Evolutionary conservation across 2,797 vertebrate genomes (phyloP).

Genomic region (Helarctos malayanus): DNA sequence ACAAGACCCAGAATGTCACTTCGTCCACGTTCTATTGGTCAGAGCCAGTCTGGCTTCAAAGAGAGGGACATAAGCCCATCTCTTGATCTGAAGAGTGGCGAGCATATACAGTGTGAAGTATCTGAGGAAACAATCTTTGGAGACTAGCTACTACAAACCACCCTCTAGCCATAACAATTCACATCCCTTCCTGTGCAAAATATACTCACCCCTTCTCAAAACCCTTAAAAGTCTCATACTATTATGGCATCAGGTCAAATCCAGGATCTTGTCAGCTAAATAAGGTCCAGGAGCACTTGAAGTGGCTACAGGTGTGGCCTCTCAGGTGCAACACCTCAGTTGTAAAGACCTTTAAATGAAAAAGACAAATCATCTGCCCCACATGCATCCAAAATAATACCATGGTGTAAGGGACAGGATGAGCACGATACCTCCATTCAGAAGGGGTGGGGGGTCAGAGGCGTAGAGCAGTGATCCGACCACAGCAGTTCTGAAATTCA

Average conservation of each 20-base stretch:
- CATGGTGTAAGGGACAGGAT: not conserved
- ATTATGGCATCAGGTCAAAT: conserved; percentile 17
- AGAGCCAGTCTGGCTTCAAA: not conserved
- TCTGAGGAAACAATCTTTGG: not conserved
- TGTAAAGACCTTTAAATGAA: not conserved
- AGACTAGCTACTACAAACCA: not conserved
- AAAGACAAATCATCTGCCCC: not conserved
- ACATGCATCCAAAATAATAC: not conserved
- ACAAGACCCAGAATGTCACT: not conserved
- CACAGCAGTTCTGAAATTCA: conserved; percentile 6
- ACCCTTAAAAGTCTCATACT: not conserved
- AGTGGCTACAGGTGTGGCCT: not conserved
- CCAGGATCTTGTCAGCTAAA: not conserved
- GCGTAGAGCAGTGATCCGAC: not conserved
- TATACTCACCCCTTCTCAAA: not conserved
- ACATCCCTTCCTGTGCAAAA: not conserved
- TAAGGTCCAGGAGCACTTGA: not conserved
- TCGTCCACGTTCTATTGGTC: not conserved
- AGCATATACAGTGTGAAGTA: not conserved
- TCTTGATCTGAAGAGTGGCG: not conserved
- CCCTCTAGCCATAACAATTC: not conserved
- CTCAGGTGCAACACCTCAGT: not conserved
- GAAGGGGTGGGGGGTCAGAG: not conserved
- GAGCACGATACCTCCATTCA: not conserved
- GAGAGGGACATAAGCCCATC: not conserved